These are phyloP conservation scores for Eptesicus fuscus DNA, from an alignment of 2,113 vertebrate species.

Conservation along the genomic window DNA sequence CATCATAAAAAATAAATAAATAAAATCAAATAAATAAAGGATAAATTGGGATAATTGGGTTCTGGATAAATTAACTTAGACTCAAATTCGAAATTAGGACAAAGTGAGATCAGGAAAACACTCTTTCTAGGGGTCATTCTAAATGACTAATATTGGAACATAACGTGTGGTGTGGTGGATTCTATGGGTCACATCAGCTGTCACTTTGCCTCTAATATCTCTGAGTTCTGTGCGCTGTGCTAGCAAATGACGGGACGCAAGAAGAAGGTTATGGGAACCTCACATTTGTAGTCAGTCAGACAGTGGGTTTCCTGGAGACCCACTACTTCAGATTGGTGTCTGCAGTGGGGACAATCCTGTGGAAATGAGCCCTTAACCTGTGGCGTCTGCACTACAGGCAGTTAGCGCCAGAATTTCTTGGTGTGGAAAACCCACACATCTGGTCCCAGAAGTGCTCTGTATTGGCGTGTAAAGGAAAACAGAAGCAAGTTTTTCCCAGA, in stretches of 20 bases:
- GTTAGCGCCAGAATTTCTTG: background rate
- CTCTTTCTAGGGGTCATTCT: background rate
- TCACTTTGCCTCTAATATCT: background rate
- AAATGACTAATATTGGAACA: background rate
- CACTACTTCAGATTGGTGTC: background rate
- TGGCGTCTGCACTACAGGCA: background rate
- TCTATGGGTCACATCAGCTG: background rate
- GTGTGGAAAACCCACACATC: background rate
- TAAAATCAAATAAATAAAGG: background rate
- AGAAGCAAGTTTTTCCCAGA: background rate
- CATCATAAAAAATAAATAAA: too few relatives aligned
- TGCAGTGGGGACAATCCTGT: background rate
- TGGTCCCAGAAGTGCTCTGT: background rate
- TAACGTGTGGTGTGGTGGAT: background rate
- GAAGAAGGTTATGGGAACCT: background rate
- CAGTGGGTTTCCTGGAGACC: background rate
- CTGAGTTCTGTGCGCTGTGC: background rate
- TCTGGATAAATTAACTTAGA: constrained; percentile 3
- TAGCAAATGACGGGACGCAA: background rate
- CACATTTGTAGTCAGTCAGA: background rate
- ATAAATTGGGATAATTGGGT: background rate
- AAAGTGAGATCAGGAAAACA: background rate
- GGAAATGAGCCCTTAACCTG: background rate
- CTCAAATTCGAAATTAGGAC: background rate
- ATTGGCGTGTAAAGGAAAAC: background rate